Base-by-base conservation (phyloP, 1,140 invertebrate species). In the Chymomyza costata region DNA sequence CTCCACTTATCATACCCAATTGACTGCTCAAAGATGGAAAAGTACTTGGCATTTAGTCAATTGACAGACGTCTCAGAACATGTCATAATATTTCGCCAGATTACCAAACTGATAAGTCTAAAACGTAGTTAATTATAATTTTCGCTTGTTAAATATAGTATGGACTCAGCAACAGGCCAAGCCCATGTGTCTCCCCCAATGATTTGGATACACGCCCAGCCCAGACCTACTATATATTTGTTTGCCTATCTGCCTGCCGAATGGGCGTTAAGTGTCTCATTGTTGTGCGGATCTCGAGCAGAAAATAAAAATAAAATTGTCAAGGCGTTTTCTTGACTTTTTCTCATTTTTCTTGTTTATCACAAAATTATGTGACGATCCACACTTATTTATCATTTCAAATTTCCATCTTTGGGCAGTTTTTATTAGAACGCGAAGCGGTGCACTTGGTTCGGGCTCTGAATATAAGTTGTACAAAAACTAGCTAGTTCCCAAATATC, bases 321-420 rank as follows among this genome's bases (percentile, higher is more conserved):
- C 73, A n/a, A n/a, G 39, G 55, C 63, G 49, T 71, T 67, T 78
- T 68, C 73, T 80, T 80, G 67, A 80, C 67, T 80, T 51, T 80
- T 80, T 80, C 5, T 65, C 59, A 80, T 80, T 80, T 73, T 65
- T 57, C 52, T 52, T 80, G 52, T 80, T 80, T 80, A 80, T 80
- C 73, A 73, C 55, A 68, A 56, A 66, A 60, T 34, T 11, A 80
- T 80, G 55, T 68, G 46, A 15, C 30, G 47, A 34, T 41, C 38
- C 38, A 31, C 46, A 46, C 63, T 65, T 80, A 78, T 68, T 78
- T 78, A 80, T 80, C 73, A 58, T 73, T 58, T 44, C 65, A 57
- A 65, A 68, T 68, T 62, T 65, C 37, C 40, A 13, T 41, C 52
- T 57, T 80, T 80, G 41, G 59, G 64, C 64, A 80, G 73, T 80